Evolutionary conservation across 2,888 invertebrate genomes (phyloP), one percentile per base, ranked within the genome.

Genomic region (Agrochola litura): DNA sequence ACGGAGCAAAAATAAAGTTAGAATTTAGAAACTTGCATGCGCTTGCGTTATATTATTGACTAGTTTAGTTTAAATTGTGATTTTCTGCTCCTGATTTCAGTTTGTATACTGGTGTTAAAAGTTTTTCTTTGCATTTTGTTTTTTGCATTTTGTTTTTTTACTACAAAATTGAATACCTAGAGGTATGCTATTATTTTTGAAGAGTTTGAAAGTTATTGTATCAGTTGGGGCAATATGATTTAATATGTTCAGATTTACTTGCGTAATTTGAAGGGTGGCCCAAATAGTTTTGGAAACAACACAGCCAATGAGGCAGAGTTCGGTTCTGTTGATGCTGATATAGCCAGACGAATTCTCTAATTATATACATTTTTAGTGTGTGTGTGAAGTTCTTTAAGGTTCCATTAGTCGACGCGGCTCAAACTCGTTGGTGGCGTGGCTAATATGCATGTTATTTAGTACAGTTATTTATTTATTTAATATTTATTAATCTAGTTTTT

Each of bases 11-110:
- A 82, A 83, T 85, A 85, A 77, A 83, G 77, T 87, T 83, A 66
- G 69, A 73, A 75, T 76, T 77, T 83, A 75, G 73, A 87, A 85
- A 85, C 56, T 84, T 78, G 73, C 61, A 76, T 76, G 72, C 67
- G 58, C 68, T 37, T 14, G 60, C 75, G 61, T 73, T 71, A 60
- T 75, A 71, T 74, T 79, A 84, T 79, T 76, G 86, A 80, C 43
- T 86, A 68, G 61, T 79, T 81, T 73, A 73, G 81, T 73, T 85
- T 85, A 69, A 65, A 74, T 82, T 82, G 71, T 82, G 83, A 85
- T 77, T 85, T 77, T 85, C 52, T 58, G 58, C 63, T 76, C 37
- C 70, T 73, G 60, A 68, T 66, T 56, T 43, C 22, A 67, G 63
- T 81, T 82, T 61, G 60, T 52, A 61, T 85, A 41, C 56, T 61